These are phyloP conservation scores for Stenotaenia linearis DNA, from an alignment of 2,888 invertebrate genomes.

Conservation along the genomic window DNA sequence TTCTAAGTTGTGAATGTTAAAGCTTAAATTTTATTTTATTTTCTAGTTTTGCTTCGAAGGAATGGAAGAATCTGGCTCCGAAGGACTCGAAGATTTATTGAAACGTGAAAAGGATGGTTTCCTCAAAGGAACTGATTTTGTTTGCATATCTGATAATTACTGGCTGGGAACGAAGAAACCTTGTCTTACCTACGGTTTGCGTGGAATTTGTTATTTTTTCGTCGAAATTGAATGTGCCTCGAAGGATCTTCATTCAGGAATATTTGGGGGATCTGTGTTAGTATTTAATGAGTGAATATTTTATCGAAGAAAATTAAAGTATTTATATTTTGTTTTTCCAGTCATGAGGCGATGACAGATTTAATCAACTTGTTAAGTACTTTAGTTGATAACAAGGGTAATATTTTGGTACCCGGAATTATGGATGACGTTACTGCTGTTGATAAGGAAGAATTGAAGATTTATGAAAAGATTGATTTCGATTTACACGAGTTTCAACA, in stretches of 20 bases:
- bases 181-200: conserved; percentile 93
- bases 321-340: conserved; percentile 46
- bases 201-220: conserved; percentile 84
- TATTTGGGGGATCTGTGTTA: conserved; percentile 89
- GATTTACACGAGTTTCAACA: conserved; percentile 67
- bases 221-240: conserved; percentile 79
- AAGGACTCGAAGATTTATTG: conserved; percentile 85
- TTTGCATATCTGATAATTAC: conserved; percentile 97
- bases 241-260: conserved; percentile 93
- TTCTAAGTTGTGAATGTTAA: background rate
- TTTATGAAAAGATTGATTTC: conserved; percentile 80
- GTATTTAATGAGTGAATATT: conserved; percentile 40
- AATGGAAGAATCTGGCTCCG: conserved; percentile 97
- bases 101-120: conserved; percentile 66
- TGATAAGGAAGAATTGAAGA: conserved; percentile 61
- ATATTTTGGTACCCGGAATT: conserved; percentile 73
- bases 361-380: conserved; percentile 76
- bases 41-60: conserved; percentile 84
- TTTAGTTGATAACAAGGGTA: conserved; percentile 78
- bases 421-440: conserved; percentile 75
- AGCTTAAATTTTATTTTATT: background rate
- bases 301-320: background rate
- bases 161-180: conserved; percentile 97
- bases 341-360: conserved; percentile 84
- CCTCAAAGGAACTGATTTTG: conserved; percentile 69